These are phyloP conservation scores for Ormyrus thymus DNA, from an alignment of 2,888 invertebrate genomes.

Conservation along the genomic window DNA sequence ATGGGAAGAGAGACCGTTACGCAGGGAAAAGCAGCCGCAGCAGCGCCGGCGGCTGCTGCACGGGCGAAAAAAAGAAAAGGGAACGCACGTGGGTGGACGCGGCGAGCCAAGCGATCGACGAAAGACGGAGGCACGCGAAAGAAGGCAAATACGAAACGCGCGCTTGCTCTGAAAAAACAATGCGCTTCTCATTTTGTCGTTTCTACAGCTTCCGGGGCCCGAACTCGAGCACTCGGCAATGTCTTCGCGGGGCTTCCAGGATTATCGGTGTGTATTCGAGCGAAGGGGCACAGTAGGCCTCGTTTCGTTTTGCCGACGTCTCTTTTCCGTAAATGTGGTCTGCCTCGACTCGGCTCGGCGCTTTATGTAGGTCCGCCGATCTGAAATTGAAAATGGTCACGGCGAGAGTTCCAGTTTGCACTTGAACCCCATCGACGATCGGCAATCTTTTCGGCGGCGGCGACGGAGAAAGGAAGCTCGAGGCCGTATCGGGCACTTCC, in stretches of 20 bases:
- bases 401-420: slow-evolving; percentile 3
- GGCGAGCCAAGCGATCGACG: slow-evolving; percentile 2
- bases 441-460: no score
- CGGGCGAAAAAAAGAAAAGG: slow-evolving; percentile 25
- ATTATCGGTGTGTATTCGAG: slow-evolving; percentile 39
- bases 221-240: slow-evolving; percentile 6
- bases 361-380: no score
- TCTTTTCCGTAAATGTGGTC: slow-evolving; percentile 35
- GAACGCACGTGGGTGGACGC: slow-evolving; percentile 9
- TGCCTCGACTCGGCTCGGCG: no score
- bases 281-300: slow-evolving; percentile 34
- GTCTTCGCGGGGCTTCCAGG: slow-evolving; percentile 45
- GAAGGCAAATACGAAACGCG: slow-evolving; percentile 1
- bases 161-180: slow-evolving; percentile 4
- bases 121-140: not conserved
- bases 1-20: slow-evolving; percentile 44
- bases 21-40: slow-evolving; percentile 34
- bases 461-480: no score
- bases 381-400: not conserved
- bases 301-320: slow-evolving; percentile 6
- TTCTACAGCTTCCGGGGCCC: slow-evolving; percentile 52
- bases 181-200: slow-evolving; percentile 47
- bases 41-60: not conserved
- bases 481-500: no score
- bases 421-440: no score